A percentile compares a stretch with the other conserved stretches of the same genome.
These are phyloP conservation scores for Pristionchus maxplancki DNA, from an alignment of 2,888 invertebrate genomes.

Conservation along the genomic window DNA sequence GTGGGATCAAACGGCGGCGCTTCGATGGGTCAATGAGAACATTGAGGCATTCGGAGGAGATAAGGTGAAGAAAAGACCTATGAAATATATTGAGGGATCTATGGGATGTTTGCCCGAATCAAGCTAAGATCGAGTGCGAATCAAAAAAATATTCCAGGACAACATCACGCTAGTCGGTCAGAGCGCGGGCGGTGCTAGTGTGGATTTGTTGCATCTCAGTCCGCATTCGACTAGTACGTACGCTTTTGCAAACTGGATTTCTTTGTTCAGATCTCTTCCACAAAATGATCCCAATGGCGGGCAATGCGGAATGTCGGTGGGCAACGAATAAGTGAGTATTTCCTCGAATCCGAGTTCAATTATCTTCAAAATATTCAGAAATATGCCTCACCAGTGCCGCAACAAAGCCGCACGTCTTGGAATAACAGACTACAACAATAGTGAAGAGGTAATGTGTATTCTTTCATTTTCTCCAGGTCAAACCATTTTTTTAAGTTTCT, in stretches of 20 bases:
- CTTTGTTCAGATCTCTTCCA: conserved; percentile 19
- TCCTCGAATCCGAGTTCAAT: conserved; percentile 55
- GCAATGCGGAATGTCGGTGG: neutral
- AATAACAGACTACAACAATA: neutral
- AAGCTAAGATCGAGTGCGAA: too few relatives aligned
- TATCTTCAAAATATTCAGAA: neutral
- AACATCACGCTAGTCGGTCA: neutral
- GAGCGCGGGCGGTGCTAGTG: neutral
- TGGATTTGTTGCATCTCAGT: neutral
- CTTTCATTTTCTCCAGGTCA: neutral
- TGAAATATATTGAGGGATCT: too few relatives aligned
- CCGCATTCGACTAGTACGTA: neutral
- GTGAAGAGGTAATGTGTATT: neutral
- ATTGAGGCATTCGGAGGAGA: neutral
- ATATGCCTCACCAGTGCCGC: neutral
- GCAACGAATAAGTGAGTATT: conserved; percentile 54
- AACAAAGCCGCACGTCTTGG: neutral
- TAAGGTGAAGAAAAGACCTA: too few relatives aligned
- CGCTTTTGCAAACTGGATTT: too few relatives aligned
- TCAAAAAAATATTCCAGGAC: too few relatives aligned
- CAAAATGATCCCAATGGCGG: neutral
- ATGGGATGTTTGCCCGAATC: too few relatives aligned
- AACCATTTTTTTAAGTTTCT: neutral
- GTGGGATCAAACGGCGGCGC: neutral
- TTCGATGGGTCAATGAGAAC: neutral